These are phyloP conservation scores for Zygogramma bicolorata DNA, from an alignment of 2,888 invertebrate genomes.

Conservation along the genomic window DNA sequence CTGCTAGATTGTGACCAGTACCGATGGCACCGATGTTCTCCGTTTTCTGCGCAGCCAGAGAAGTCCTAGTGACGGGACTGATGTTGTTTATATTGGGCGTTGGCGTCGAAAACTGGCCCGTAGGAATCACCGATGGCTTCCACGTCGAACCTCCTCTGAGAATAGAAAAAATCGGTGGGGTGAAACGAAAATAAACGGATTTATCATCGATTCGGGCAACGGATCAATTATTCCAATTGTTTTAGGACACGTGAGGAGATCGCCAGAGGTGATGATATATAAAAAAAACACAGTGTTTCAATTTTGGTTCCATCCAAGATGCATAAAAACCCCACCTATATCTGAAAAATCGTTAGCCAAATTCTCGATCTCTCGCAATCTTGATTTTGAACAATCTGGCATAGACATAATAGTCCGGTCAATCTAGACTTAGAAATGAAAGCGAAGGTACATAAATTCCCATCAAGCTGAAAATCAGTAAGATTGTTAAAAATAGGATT, in stretches of 20 bases:
- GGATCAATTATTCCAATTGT: slow-evolving; percentile 49
- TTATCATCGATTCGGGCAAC: slow-evolving; percentile 50
- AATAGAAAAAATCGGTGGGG: slow-evolving; percentile 35
- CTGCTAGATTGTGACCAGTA: slow-evolving; percentile 88
- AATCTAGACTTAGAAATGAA: too few species aligned
- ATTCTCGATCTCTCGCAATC: too few species aligned
- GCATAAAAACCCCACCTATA: too few species aligned
- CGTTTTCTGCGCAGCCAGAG: slow-evolving; percentile 79
- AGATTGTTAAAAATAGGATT: too few species aligned
- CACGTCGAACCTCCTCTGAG: slow-evolving; percentile 89
- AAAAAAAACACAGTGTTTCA: not conserved
- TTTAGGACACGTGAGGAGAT: not conserved
- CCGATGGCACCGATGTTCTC: slow-evolving; percentile 76
- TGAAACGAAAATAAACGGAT: slow-evolving; percentile 47
- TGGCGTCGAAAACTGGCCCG: slow-evolving; percentile 76
- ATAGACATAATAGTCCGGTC: too few species aligned
- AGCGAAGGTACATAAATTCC: too few species aligned
- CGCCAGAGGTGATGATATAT: not conserved
- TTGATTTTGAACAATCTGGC: too few species aligned
- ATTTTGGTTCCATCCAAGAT: too few species aligned
- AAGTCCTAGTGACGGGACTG: slow-evolving; percentile 86
- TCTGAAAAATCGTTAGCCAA: too few species aligned
- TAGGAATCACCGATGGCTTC: slow-evolving; percentile 90
- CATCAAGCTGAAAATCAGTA: too few species aligned
- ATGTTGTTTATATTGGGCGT: slow-evolving; percentile 71